Conservation (phyloP, 2,113 vertebrate genomes). For the Paradoxurus hermaphroditus region DNA sequence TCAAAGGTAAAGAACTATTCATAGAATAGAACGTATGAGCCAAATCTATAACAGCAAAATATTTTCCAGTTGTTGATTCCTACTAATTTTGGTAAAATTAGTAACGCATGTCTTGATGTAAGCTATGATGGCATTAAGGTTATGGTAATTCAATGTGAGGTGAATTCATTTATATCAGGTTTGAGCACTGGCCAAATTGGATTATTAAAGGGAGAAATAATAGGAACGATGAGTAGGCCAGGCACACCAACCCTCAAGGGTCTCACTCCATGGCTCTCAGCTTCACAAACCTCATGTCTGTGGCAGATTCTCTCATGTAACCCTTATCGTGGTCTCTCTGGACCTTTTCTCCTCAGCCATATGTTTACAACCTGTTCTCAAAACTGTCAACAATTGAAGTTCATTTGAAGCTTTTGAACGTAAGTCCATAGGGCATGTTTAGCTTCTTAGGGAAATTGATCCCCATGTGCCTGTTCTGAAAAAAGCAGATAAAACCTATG, state of each 20-base stretch:
- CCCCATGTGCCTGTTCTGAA: neutral
- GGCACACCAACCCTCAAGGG: neutral
- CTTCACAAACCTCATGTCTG: neutral
- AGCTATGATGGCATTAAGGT: neutral
- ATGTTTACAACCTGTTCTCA: neutral
- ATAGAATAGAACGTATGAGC: neutral
- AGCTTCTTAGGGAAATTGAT: slow-evolving; percentile 36
- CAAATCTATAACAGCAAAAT: neutral
- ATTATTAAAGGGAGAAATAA: neutral
- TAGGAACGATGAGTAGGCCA: neutral
- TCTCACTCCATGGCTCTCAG: neutral
- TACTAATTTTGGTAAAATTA: neutral
- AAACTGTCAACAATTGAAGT: neutral
- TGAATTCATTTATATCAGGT: neutral
- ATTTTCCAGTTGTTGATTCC: neutral
- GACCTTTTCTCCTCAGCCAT: neutral
- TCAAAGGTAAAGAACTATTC: neutral
- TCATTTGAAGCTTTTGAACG: neutral
- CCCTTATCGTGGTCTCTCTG: neutral
- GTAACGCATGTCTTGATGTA: neutral
- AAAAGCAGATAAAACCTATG: neutral
- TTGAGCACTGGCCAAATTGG: neutral
- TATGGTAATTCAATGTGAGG: neutral
- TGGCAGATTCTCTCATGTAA: neutral
- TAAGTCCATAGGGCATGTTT: slow-evolving; percentile 25